Base-by-base conservation (phyloP, 2,113 vertebrate genomes). In the Pygathrix nemaeus region DNA sequence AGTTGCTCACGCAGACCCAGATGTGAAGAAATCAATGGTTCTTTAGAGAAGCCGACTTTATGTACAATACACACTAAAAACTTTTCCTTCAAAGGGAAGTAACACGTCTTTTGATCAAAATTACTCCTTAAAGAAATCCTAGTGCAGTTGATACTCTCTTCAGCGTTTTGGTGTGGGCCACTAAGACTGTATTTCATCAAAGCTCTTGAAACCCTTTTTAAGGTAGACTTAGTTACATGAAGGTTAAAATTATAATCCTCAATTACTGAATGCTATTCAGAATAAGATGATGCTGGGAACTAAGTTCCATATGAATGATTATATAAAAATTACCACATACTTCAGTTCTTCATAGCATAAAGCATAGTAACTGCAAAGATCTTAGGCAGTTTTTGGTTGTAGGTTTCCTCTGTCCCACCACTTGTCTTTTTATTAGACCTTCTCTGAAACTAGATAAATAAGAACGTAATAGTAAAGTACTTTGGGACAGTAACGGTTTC, bases 371-470 rank as follows among this genome's bases (percentile, higher is more conserved):
- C 97, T 98, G 98, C 98, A 98, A 97, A 98, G 97, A 98, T 98
- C 95, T 92, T 92, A 97, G 90, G 98, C 98, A 97, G 97, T 35
- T 81, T 98, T 98, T 98, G 98, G 98, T 94, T 98, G 97, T 97
- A 97, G 84, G 38, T 88, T 97, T 97, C 95, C 64, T 87, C 91
- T 94, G 97, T 78, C 93, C 90, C 93, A 73, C 88, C 38, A 57
- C 30, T 59, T 97, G 93, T 96, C 98, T 98, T 97, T 85, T 97
- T 96, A 98, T 96, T 70, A 99, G 98, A 98, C 96, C 98, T 98
- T 97, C 98, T 98, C 98, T 99, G 98, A 99, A 99, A 98, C 98
- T 98, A 99, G 98, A 98, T 98, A 99, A 99, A 99, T 98, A 99
- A 98, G 98, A 98, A 98, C 97, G 96, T 97, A 98, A 98, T 98